These are phyloP conservation scores for Rhipidura dahli DNA, from an alignment of 2,113 vertebrate genomes.

Conservation along the genomic window DNA sequence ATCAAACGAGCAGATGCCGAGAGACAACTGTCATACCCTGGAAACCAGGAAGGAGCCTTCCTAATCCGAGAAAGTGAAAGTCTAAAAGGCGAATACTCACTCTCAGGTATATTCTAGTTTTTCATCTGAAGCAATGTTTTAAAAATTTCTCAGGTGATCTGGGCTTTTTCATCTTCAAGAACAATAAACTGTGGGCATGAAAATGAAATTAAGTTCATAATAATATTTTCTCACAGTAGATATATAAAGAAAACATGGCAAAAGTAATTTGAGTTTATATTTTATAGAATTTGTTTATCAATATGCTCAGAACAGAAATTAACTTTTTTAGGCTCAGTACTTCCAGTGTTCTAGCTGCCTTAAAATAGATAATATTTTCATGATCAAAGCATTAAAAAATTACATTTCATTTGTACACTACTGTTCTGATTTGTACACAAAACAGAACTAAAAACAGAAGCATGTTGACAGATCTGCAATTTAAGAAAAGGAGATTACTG, in stretches of 20 bases:
- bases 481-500: neutral
- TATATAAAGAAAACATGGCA: neutral
- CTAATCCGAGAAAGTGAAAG: constrained; percentile 90
- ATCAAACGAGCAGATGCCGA: constrained; percentile 88
- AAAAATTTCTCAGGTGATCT: neutral
- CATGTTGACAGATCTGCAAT: neutral
- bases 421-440: neutral
- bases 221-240: neutral
- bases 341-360: neutral
- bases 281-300: neutral
- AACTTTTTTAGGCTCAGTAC: neutral
- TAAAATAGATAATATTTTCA: neutral
- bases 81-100: constrained; percentile 82
- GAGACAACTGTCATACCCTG: constrained; percentile 77
- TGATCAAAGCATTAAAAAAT: neutral
- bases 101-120: constrained; percentile 82
- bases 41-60: constrained; percentile 82
- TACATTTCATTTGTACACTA: neutral
- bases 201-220: neutral
- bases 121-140: neutral
- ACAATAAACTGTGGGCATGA: neutral
- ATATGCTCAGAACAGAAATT: neutral
- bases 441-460: neutral
- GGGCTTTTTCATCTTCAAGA: neutral
- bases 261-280: neutral